A percentile compares a stretch with the other conserved stretches of the same genome.
These are phyloP conservation scores for Yponomeuta plumbellus DNA, from an alignment of 2,888 invertebrate species.

Conservation along the genomic window DNA sequence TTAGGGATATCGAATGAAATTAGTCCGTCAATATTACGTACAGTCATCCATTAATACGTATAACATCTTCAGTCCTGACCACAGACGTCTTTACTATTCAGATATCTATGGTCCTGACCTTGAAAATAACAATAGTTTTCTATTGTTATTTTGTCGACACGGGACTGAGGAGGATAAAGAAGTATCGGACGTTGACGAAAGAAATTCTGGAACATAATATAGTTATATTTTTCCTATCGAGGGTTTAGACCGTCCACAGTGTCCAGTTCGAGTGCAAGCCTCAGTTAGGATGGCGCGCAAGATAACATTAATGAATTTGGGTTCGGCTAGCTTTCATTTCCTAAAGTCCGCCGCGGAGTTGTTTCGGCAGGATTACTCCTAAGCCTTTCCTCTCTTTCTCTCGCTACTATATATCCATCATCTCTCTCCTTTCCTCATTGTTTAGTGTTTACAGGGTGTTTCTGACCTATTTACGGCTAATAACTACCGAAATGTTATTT, in stretches of 20 bases:
- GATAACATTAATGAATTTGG: constrained; percentile 62
- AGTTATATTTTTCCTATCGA: neutral
- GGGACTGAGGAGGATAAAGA: too few species aligned
- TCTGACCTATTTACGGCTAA: neutral
- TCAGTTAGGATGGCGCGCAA: constrained; percentile 40
- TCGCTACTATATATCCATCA: neutral
- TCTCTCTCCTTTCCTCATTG: neutral
- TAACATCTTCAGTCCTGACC: too few species aligned
- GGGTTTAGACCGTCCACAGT: neutral
- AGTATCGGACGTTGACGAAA: too few species aligned
- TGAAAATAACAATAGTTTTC: too few species aligned
- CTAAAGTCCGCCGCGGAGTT: constrained; percentile 42
- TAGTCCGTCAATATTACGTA: too few species aligned
- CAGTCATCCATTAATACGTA: too few species aligned
- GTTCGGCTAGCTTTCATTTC: constrained; percentile 56
- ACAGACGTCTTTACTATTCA: too few species aligned
- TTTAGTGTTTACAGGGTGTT: neutral
- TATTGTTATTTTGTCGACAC: too few species aligned
- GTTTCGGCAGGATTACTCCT: constrained; percentile 41
- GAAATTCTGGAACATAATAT: neutral
- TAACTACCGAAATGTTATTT: neutral
- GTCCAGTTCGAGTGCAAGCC: constrained; percentile 26
- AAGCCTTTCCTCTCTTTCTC: constrained; percentile 23
- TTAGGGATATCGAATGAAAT: too few species aligned
- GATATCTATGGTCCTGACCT: too few species aligned